Percentiles rank a stretch among this genome's conserved stretches.
Conservation (phyloP, 1,140 invertebrate species). For the Neodiprion fabricii region DNA sequence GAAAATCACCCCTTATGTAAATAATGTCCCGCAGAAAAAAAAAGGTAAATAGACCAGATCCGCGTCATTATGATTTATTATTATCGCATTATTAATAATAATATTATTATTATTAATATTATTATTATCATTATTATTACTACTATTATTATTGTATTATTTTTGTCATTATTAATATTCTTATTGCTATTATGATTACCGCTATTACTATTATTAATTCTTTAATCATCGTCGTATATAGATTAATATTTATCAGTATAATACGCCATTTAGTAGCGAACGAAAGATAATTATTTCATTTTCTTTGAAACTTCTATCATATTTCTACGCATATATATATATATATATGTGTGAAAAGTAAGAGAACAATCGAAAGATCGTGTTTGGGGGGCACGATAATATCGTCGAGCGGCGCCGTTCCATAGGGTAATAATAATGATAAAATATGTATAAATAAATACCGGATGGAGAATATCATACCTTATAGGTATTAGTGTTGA, state of each 20-base stretch:
- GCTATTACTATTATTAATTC: not conserved
- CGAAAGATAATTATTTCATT: not conserved
- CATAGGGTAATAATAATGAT: too few species aligned
- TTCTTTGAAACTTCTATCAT: not conserved
- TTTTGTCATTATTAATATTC: not conserved
- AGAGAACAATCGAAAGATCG: not conserved
- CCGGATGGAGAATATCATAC: too few species aligned
- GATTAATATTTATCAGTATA: conserved; percentile 24
- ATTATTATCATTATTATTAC: conserved; percentile 10
- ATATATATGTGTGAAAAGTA: not conserved
- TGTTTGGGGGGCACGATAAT: not conserved
- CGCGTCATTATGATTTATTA: conserved; percentile 7
- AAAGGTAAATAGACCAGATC: not conserved
- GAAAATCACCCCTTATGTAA: not conserved
- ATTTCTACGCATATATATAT: too few species aligned
- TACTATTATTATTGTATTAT: not conserved
- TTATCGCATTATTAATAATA: conserved; percentile 18
- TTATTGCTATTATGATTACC: not conserved
- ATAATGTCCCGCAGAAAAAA: not conserved
- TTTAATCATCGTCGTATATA: conserved; percentile 5
- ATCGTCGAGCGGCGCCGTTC: too few species aligned
- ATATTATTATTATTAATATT: conserved; percentile 16
- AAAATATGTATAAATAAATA: too few species aligned
- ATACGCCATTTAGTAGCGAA: not conserved
- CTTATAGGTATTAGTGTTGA: too few species aligned